Conservation (phyloP, 2,888 invertebrate species). For the Brenthis daphne region DNA sequence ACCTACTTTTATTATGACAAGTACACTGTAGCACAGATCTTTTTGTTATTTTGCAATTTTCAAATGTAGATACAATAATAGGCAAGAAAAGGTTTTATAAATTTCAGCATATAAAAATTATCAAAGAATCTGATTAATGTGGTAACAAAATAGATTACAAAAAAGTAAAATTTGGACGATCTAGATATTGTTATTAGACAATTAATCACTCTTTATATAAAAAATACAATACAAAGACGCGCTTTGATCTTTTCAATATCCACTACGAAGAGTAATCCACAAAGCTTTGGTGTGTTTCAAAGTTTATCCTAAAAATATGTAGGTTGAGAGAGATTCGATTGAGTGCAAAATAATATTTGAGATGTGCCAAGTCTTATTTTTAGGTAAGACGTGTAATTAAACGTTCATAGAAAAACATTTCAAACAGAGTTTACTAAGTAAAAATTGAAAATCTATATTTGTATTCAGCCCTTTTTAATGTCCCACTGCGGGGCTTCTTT, state of each 20-base stretch:
- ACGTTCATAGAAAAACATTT: too few relatives aligned
- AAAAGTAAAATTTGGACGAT: neutral
- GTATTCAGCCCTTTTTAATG: too few relatives aligned
- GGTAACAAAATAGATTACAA: neutral
- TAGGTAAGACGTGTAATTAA: too few relatives aligned
- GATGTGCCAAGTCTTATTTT: too few relatives aligned
- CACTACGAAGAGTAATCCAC: constrained; percentile 16
- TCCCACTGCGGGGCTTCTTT: too few relatives aligned
- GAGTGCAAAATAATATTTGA: neutral
- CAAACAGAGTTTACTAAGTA: too few relatives aligned
- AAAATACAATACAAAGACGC: neutral
- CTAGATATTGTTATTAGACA: constrained; percentile 8
- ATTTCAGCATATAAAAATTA: neutral
- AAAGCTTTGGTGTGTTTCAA: neutral
- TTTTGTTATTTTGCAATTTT: too few relatives aligned
- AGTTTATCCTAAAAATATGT: constrained; percentile 20
- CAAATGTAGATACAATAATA: neutral
- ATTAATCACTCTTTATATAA: neutral
- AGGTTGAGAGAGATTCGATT: constrained; percentile 25
- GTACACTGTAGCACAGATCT: too few relatives aligned
- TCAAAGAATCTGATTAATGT: constrained; percentile 3
- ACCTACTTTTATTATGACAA: too few relatives aligned
- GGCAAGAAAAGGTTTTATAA: neutral
- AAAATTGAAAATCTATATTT: too few relatives aligned
- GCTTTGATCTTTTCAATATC: constrained; percentile 27